Base-by-base conservation (phyloP, 2,797 vertebrate species). In the Morelia viridis region DNA sequence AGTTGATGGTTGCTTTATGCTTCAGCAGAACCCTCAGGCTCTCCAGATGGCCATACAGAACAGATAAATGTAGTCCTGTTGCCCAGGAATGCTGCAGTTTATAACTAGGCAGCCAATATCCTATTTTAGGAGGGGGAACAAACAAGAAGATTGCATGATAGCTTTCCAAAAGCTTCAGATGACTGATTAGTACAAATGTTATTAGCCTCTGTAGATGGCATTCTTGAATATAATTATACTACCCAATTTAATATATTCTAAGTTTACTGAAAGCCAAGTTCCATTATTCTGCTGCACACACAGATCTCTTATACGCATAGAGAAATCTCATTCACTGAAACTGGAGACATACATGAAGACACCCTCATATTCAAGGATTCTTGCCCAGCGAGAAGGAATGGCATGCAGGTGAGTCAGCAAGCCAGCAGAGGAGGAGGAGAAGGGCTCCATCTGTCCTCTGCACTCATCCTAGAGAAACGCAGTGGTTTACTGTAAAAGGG, bases 61-160 rank as follows among this genome's bases (percentile, higher is more conserved):
- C 98, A 31, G 99, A 98, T 6, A 99, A 97, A 26, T 99, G 99
- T 86, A 99, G 96, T 3, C 98, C 99, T 89, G 98, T 99, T 0
- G 98, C 99, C 99, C 99, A 99, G 9, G 99, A 99, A 90, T 97
- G 98, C 94, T 99, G 98, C 94, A 99, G 95, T 95, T 99, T 99
- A 96, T 99, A 98, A 93, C 98, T 98, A 19, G 99, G 99, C 91
- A 99, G 94, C 99, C 99, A 99, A 92, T 99, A 99, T 87, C 99
- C 99, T 99, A 91, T 0, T 90, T 85, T 46, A n/a, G 60, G 85
- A 64, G 91, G 89, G 24, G 19, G 46, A 80, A 80, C 71, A 80
- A 94, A 91, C 89, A 90, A 92, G 57, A 90, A 92, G 85, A 89
- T 89, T 17, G 12, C 2, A 3, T 95, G 92, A 95, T 28, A 53